Evolutionary conservation across 2,113 vertebrate genomes (phyloP).

Genomic region (Ictalurus punctatus): DNA sequence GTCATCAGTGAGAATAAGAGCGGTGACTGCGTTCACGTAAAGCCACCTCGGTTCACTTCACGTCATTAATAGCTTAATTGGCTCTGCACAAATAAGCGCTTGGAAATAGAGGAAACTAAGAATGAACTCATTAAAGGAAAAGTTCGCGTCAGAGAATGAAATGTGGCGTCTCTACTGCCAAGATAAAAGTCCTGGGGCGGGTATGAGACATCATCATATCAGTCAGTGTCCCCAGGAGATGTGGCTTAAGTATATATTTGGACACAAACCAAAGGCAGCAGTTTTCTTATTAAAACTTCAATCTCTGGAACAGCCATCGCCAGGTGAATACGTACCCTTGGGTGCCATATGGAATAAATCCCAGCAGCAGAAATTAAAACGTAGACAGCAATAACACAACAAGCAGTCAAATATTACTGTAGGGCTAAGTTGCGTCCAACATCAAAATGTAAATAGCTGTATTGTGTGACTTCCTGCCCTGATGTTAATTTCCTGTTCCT

Average conservation of each 20-base stretch:
- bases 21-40: neutral
- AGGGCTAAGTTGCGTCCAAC: neutral
- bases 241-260: neutral
- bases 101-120: neutral
- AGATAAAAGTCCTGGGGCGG: neutral
- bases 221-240: neutral
- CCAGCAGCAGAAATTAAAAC: neutral
- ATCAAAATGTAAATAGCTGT: neutral
- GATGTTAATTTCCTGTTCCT: neutral
- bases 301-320: neutral
- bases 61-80: neutral
- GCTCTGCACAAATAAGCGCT: too few relatives aligned
- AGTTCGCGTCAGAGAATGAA: neutral
- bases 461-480: neutral
- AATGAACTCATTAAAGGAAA: neutral
- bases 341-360: neutral
- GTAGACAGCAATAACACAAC: neutral
- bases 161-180: neutral
- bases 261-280: constrained; percentile 1
- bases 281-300: constrained; percentile 1
- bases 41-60: too few relatives aligned
- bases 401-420: neutral
- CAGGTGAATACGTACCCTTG: neutral
- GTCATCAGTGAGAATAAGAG: neutral
- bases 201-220: neutral